Evolutionary conservation across 2,113 vertebrate genomes (phyloP), one percentile per base, ranked within the genome.

Genomic region (Lipophrys pholis): DNA sequence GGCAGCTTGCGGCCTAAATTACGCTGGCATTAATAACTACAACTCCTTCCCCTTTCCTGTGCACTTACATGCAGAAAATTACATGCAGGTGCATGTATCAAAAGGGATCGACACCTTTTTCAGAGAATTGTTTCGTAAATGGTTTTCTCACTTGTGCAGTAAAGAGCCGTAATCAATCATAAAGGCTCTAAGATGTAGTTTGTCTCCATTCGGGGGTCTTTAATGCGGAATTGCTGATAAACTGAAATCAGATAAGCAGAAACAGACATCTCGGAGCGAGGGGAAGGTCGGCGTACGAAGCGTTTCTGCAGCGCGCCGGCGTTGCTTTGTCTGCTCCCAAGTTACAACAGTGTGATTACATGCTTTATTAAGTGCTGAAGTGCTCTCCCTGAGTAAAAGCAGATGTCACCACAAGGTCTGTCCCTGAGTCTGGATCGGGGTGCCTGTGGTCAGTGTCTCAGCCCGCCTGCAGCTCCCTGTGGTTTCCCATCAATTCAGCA

Each of bases 321-420:
- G 7, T 80, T 41, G 73, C 71, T 84, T 85, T 83, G 82, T 85
- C 90, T 84, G 74, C 82, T 88, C 81, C 82, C 61, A 49, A 78
- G 70, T 87, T 83, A 87, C 84, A 91, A 73, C 87, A 64, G 74
- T 73, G 85, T 87, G 90, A 91, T 91, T 90, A 91, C 85, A 91
- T 89, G 89, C 87, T 93, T 93, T 92, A 93, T 93, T 94, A 93
- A 91, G 87, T 90, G 89, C 85, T 73, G 83, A 88, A 89, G 89
- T 90, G 91, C 89, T 91, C 83, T 79, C 68, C 52, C 77, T 92
- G 92, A 93, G 90, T 90, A 87, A 90, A 92, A 93, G 87, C 93
- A 93, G 89, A 92, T 92, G 92, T 90, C 90, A 89, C 92, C 90
- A 72, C 91, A 84, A 84, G 84, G 82, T 86, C 82, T 92, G 89